Evolutionary conservation across 1,140 invertebrate genomes (phyloP).

Genomic region (Ylistrum balloti): DNA sequence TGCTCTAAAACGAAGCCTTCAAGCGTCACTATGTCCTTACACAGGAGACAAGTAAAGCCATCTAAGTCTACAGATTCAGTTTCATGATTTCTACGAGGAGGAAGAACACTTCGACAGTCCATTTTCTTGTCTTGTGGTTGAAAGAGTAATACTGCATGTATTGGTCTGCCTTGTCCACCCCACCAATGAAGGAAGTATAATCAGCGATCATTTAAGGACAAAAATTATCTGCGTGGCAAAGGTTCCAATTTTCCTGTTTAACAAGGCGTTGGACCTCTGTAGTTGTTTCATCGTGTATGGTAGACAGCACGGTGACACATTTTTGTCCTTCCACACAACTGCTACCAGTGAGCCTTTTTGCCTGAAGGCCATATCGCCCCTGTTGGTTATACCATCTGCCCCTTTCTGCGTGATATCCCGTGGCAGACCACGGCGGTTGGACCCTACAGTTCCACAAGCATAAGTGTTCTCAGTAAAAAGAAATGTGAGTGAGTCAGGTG

Average conservation of each 20-base stretch:
- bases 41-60: too few relatives aligned
- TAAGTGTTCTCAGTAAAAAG: not conserved
- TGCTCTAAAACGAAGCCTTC: too few relatives aligned
- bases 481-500: too few relatives aligned
- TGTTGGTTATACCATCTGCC: not conserved
- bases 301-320: not conserved
- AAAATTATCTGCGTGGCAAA: not conserved
- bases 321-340: conserved; percentile 43
- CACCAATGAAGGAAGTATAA: not conserved
- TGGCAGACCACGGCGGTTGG: not conserved
- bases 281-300: too few relatives aligned
- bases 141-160: too few relatives aligned
- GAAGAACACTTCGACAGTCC: too few relatives aligned
- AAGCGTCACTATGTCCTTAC: too few relatives aligned
- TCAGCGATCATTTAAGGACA: conserved; percentile 40
- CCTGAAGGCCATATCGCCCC: conserved; percentile 11
- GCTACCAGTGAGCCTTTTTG: conserved; percentile 12
- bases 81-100: too few relatives aligned
- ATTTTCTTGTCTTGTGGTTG: too few relatives aligned
- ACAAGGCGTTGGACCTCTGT: not conserved
- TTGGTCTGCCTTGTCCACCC: too few relatives aligned
- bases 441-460: conserved; percentile 14
- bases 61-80: too few relatives aligned
- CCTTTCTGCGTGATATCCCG: conserved; percentile 37
- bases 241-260: not conserved